A percentile compares a stretch with the other conserved stretches of the same genome.
These are phyloP conservation scores for Callopanchax toddi DNA, from an alignment of 2,113 vertebrate species.

Conservation along the genomic window DNA sequence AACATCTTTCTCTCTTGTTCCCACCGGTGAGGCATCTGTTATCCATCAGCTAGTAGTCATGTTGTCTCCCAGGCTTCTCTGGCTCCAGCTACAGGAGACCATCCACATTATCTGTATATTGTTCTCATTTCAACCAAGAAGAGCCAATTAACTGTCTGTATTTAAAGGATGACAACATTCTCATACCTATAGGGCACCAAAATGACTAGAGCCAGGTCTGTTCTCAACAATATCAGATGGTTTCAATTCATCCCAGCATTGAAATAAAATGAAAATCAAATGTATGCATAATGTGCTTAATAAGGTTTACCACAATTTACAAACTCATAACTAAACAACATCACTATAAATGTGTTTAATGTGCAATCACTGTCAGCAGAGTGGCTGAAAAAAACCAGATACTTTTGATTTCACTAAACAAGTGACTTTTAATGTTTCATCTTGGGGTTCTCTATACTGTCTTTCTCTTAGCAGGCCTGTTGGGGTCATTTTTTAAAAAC, in stretches of 20 bases:
- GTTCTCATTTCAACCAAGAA: neutral
- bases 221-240: neutral
- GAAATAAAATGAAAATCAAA: neutral
- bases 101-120: neutral
- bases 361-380: too few relatives aligned
- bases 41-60: neutral
- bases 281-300: neutral
- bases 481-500: too few relatives aligned
- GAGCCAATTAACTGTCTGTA: neutral
- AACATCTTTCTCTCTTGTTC: neutral
- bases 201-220: too few relatives aligned
- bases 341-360: too few relatives aligned
- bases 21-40: neutral
- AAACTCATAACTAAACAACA: too few relatives aligned
- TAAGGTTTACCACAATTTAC: neutral
- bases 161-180: neutral
- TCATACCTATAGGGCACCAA: too few relatives aligned
- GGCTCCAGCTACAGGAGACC: neutral
- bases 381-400: too few relatives aligned
- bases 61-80: neutral
- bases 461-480: too few relatives aligned
- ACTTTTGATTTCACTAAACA: too few relatives aligned
- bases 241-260: neutral
- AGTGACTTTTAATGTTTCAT: too few relatives aligned
- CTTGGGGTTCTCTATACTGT: too few relatives aligned